Conservation (phyloP, 1,140 invertebrate species). For the Mamestra configurata region DNA sequence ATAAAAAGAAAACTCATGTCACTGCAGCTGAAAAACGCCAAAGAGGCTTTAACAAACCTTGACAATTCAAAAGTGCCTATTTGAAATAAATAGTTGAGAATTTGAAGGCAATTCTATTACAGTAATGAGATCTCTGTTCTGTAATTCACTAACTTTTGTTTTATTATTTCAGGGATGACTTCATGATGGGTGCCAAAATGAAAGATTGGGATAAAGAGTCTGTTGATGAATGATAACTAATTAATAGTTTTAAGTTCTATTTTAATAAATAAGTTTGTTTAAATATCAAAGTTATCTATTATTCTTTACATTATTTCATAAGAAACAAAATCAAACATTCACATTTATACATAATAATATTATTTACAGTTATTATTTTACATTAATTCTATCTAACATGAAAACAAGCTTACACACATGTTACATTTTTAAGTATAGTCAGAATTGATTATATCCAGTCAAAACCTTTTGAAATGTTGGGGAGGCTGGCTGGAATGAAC, state of each 20-base stretch:
- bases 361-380: slow-evolving; percentile 19
- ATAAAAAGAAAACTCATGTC: too few species aligned
- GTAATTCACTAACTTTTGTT: neutral
- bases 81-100: too few species aligned
- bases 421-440: too few species aligned
- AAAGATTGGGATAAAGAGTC: slow-evolving; percentile 96
- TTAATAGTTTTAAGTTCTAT: slow-evolving; percentile 21
- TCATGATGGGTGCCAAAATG: slow-evolving; percentile 95
- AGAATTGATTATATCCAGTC: neutral
- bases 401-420: too few species aligned
- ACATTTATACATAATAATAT: neutral
- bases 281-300: slow-evolving; percentile 28
- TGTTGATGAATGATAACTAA: slow-evolving; percentile 76
- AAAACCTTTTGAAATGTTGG: neutral
- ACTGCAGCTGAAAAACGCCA: too few species aligned
- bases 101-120: too few species aligned
- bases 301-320: slow-evolving; percentile 24
- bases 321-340: neutral
- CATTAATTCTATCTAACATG: neutral
- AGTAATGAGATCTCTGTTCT: neutral
- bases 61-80: too few species aligned
- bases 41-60: too few species aligned
- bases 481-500: neutral
- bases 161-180: slow-evolving; percentile 93
- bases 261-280: slow-evolving; percentile 42